A percentile compares a stretch with the other conserved stretches of the same genome.
Conservation (phyloP, 2,797 vertebrate genomes). For the Neoniphon sammara region DNA sequence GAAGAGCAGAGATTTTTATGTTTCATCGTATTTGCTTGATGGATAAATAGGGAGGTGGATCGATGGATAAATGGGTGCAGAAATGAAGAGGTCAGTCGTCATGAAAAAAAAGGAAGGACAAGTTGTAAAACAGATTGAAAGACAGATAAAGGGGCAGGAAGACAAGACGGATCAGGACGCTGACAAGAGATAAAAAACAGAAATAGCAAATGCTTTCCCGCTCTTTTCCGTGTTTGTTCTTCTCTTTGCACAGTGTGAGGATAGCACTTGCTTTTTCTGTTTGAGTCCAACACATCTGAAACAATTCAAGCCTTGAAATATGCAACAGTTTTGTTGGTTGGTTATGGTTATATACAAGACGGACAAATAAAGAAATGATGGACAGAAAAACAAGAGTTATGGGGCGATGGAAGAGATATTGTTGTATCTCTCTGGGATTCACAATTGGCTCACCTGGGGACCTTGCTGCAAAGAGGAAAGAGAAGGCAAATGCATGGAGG, state of each 20-base stretch:
- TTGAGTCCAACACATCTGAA: neutral
- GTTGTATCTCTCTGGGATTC: conserved; percentile 62
- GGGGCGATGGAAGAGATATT: conserved; percentile 49
- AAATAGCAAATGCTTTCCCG: conserved; percentile 66
- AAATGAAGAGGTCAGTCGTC: conserved; percentile 33
- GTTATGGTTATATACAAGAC: neutral
- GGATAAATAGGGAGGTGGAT: conserved; percentile 15
- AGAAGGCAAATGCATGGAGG: conserved; percentile 35
- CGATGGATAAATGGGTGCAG: conserved; percentile 24
- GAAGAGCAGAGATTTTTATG: neutral
- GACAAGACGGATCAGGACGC: conserved; percentile 14
- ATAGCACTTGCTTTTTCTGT: conserved; percentile 66
- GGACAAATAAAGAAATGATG: conserved; percentile 10
- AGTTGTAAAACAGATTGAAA: conserved; percentile 23
- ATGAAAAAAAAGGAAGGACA: conserved; percentile 25
- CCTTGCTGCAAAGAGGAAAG: conserved; percentile 73
- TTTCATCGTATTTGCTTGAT: conserved; percentile 1
- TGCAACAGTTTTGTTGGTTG: conserved; percentile 19
- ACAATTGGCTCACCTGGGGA: conserved; percentile 80
- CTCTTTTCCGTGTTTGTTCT: conserved; percentile 15
- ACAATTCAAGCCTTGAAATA: neutral
- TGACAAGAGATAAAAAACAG: conserved; percentile 47
- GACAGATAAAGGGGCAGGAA: conserved; percentile 47
- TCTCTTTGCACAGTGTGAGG: conserved; percentile 38
- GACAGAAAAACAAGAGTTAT: conserved; percentile 8